Evolutionary conservation across 2,888 invertebrate species (phyloP).

Genomic region (Nycteola revayana): DNA sequence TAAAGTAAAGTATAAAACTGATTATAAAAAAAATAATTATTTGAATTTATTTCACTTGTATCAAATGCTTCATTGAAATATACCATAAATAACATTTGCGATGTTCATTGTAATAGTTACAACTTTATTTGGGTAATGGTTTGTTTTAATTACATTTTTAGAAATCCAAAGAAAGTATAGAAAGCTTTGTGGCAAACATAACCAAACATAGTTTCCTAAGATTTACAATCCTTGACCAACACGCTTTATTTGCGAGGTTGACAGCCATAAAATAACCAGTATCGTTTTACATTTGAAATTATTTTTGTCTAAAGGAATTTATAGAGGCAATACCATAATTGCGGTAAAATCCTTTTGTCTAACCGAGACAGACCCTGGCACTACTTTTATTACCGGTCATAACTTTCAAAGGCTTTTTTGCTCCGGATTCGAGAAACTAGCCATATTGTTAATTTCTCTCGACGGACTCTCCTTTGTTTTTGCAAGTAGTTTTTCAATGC

Average conservation of each 20-base stretch:
- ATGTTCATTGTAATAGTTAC: too few species aligned
- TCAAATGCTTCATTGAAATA: too few species aligned
- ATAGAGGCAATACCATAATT: constrained; percentile 66
- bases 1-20: constrained; percentile 34
- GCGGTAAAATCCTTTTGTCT: constrained; percentile 64
- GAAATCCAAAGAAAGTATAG: constrained; percentile 10
- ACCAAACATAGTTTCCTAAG: constrained; percentile 36
- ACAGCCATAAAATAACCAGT: constrained; percentile 56
- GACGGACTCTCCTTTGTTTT: constrained; percentile 43
- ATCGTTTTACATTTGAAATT: constrained; percentile 40
- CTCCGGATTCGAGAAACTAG: constrained; percentile 44
- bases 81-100: too few species aligned
- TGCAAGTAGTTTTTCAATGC: constrained; percentile 32
- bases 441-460: constrained; percentile 52
- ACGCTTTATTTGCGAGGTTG: constrained; percentile 62
- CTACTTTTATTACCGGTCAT: constrained; percentile 57
- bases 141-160: too few species aligned
- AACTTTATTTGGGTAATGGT: too few species aligned
- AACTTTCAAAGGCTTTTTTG: constrained; percentile 54
- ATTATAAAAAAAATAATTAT: constrained; percentile 18
- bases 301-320: constrained; percentile 60
- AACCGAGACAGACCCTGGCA: constrained; percentile 36
- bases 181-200: constrained; percentile 30
- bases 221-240: constrained; percentile 45
- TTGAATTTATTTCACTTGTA: constrained; percentile 10